These are phyloP conservation scores for Nycticryphes semicollaris DNA, from an alignment of 2,113 vertebrate genomes.

Conservation along the genomic window DNA sequence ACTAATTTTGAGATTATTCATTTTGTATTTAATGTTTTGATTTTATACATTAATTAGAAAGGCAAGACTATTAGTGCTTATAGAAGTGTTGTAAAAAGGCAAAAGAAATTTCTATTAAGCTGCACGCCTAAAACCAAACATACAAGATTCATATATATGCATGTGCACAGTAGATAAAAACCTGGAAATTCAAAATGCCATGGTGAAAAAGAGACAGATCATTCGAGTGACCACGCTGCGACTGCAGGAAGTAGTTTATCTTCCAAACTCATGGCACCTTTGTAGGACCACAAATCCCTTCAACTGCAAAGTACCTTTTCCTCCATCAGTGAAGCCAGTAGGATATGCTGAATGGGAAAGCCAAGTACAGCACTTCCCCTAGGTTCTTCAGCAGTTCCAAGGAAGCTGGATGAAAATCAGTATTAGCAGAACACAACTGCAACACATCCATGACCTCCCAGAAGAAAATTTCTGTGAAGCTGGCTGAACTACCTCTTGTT, in stretches of 20 bases:
- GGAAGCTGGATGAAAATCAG: neutral
- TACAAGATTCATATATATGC: neutral
- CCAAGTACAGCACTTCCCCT: neutral
- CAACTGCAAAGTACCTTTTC: neutral
- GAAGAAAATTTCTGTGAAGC: neutral
- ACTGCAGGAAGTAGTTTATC: neutral
- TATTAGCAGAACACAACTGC: neutral
- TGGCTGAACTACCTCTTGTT: neutral
- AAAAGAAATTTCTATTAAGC: neutral
- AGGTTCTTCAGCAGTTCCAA: neutral
- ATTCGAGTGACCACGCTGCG: neutral
- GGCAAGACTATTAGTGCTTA: neutral
- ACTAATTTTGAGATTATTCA: neutral
- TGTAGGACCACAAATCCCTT: neutral
- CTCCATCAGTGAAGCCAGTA: neutral
- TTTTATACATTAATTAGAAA: neutral
- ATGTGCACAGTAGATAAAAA: neutral
- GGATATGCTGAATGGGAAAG: neutral
- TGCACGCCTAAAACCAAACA: neutral
- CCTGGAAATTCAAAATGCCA: neutral
- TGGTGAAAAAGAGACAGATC: neutral
- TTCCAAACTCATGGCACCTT: neutral
- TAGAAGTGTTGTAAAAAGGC: neutral
- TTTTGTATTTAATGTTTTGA: neutral
- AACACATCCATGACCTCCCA: neutral